A percentile compares a stretch with the other conserved stretches of the same genome.
These are phyloP conservation scores for Liodrosophila aerea DNA, from an alignment of 2,888 invertebrate species.

Conservation along the genomic window DNA sequence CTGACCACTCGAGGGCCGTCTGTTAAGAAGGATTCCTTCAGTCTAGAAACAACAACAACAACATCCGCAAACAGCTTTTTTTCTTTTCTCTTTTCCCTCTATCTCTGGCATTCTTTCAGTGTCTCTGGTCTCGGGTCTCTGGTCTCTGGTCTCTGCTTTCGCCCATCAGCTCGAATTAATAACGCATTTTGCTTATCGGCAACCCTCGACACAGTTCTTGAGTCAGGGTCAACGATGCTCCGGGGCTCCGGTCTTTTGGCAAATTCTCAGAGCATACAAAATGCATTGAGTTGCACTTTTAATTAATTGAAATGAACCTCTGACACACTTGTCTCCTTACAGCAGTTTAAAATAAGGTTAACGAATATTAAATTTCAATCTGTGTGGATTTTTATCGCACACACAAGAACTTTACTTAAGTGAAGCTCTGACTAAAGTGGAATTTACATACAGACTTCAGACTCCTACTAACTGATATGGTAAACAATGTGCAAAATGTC, in stretches of 20 bases:
- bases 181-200: conserved; percentile 48
- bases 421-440: no score
- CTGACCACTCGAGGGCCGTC: conserved; percentile 56
- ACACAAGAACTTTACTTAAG: no score
- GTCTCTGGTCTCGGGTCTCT: no score
- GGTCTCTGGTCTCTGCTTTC: conserved; percentile 8
- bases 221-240: conserved; percentile 43
- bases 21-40: conserved; percentile 37
- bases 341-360: conserved; percentile 8
- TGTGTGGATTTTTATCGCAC: no score
- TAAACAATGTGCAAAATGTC: no score
- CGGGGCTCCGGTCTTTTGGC: conserved; percentile 27
- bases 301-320: conserved; percentile 1
- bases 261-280: conserved; percentile 37
- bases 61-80: conserved; percentile 8
- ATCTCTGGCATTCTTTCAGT: no score
- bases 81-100: background rate
- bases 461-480: no score
- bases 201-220: conserved; percentile 51
- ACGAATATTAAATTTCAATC: conserved; percentile 2
- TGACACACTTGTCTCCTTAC: conserved; percentile 9
- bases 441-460: no score
- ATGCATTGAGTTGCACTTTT: conserved; percentile 64
- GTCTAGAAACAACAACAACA: conserved; percentile 13
- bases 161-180: conserved; percentile 48